phyloP scores from a whole-genome alignment of 2,113 vertebrate genomes.

The Heterotis niloticus region DNA sequence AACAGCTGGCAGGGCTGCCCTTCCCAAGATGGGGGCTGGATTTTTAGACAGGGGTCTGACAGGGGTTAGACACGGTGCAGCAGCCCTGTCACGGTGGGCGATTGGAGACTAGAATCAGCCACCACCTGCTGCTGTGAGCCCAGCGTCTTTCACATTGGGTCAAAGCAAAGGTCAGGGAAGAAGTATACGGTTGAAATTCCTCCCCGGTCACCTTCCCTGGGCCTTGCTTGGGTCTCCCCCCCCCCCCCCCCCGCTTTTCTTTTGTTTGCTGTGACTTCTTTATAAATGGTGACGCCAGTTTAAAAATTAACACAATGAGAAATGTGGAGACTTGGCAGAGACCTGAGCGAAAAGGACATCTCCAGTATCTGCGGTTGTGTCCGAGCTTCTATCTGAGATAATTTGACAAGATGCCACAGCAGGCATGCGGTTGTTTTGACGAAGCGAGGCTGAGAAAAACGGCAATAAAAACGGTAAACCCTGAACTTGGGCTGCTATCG shows the following conservation, averaged over 20 bases:
- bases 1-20: background rate
- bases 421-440: background rate
- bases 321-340: background rate
- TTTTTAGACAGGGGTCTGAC: background rate
- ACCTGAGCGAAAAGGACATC: background rate
- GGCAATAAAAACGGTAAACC: background rate
- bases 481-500: background rate
- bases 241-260: background rate
- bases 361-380: background rate
- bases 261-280: background rate
- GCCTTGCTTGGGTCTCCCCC: background rate
- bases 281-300: background rate
- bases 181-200: slow-evolving; percentile 3
- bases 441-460: background rate
- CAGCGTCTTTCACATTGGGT: background rate
- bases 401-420: background rate
- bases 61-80: background rate
- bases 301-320: background rate
- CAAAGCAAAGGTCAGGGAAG: background rate
- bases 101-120: background rate
- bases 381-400: background rate
- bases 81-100: background rate
- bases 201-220: background rate
- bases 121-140: slow-evolving; percentile 1
- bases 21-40: background rate